A percentile compares a stretch with the other conserved stretches of the same genome.
Conservation (phyloP, 2,797 vertebrate genomes). For the Manis javanica region DNA sequence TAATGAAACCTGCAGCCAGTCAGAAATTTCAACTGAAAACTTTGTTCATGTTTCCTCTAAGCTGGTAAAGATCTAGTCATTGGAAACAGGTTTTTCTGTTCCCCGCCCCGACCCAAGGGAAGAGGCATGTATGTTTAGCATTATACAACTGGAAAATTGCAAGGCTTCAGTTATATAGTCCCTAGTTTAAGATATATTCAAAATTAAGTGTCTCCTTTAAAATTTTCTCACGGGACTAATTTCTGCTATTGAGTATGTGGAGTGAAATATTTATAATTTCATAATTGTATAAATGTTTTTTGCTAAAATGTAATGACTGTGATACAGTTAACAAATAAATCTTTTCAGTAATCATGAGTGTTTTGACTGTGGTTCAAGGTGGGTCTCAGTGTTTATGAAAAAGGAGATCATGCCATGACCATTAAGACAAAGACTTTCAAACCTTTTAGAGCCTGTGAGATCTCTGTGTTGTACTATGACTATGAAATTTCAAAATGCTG, state of each 20-base stretch:
- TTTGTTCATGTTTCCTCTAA: not conserved
- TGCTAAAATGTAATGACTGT: not conserved
- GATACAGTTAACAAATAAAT: not conserved
- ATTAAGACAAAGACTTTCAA: not conserved
- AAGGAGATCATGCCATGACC: not conserved
- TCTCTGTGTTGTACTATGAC: not conserved
- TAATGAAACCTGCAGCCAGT: not conserved
- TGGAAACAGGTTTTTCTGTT: not conserved
- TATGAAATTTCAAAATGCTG: not conserved
- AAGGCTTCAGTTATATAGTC: not conserved
- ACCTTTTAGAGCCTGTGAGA: not conserved
- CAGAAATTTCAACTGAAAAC: conserved; percentile 25
- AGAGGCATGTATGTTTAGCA: not conserved
- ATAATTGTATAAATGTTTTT: not conserved
- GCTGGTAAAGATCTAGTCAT: not conserved
- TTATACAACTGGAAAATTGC: not conserved
- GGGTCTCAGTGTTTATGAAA: not conserved
- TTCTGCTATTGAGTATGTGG: not conserved
- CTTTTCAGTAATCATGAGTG: not conserved
- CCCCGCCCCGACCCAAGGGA: not conserved
- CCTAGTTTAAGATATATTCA: not conserved
- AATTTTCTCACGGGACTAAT: not conserved
- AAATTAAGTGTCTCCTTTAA: not conserved
- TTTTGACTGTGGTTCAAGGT: not conserved
- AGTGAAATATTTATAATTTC: not conserved